Base-by-base conservation (phyloP, 2,888 invertebrate species). In the Eilema sororculum region DNA sequence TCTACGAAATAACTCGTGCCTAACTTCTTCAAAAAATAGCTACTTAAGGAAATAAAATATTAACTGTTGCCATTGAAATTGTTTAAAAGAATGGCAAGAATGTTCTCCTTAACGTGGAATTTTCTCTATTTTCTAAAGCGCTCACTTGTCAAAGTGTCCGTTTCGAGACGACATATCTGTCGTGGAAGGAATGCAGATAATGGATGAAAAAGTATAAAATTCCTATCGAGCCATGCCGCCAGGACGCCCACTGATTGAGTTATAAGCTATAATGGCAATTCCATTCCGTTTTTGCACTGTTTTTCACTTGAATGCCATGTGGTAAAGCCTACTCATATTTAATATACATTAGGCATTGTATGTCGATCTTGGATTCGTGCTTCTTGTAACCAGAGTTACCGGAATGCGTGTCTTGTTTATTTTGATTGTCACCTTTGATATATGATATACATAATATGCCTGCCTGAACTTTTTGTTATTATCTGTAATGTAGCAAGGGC, bases 201-300 rank as follows among this genome's bases (percentile, higher is more conserved):
- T 91, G 89, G 89, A 85, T 90, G 89, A 92, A 93, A 93, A 94
- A 93, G 90, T 93, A 90, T 91, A 90, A 92, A 93, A 94, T 95
- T 92, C 93, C 93, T 89, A 89, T 88, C 90, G 86, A 81, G 87
- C 86, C 84, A 77, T 63, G 33, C 33, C 28, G 87, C 84, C 83
- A 87, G 83, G 81, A 84, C 85, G 73, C 66, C 85, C 77, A 85
- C 89, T 94, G 94, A 94, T 95, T 94, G 94, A 94, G 94, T 95
- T 94, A 95, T 95, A 93, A 94, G 91, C 91, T 92, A 93, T 93
- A 93, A 94, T 93, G 91, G 92, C 92, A 86, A 91, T 89, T 90
- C 90, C 91, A 91, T 90, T 90, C 88, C 86, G 93, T 94, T 94
- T 93, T 94, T 94, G 92, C 90, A 84, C 83, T 86, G 91, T 94